Evolutionary conservation across 2,888 invertebrate species (phyloP).

Genomic region (Phorcus lineatus): DNA sequence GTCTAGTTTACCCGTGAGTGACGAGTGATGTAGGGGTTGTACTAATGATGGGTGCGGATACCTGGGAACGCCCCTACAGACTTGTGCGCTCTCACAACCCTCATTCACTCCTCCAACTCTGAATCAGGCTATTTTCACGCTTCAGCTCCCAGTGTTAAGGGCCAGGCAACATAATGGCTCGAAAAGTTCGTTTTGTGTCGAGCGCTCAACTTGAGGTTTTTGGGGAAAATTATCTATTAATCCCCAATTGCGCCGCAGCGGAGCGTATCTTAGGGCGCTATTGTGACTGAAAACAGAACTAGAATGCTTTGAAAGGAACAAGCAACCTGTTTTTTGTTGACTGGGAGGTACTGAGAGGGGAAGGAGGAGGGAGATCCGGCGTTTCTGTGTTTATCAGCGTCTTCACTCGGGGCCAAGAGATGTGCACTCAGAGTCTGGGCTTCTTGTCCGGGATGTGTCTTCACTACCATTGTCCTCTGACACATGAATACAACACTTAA

Average conservation of each 20-base stretch:
- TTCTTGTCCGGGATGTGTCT: background rate
- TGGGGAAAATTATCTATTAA: constrained; percentile 10
- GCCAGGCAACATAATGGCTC: background rate
- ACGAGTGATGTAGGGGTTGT: no score
- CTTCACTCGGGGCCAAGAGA: background rate
- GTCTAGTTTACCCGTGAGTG: no score
- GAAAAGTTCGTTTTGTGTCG: constrained; percentile 3
- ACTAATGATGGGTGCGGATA: background rate
- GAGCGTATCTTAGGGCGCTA: background rate
- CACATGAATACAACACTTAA: no score
- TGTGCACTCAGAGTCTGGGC: background rate
- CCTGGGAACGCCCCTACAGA: background rate
- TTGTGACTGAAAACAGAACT: constrained; percentile 1
- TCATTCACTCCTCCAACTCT: background rate
- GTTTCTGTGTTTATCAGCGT: background rate
- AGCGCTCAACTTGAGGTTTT: constrained; percentile 11
- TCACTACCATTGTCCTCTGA: no score
- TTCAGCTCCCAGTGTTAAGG: background rate
- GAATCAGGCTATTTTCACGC: constrained; percentile 8
- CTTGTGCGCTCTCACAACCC: background rate
- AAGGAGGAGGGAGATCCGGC: background rate
- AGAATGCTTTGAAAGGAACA: background rate
- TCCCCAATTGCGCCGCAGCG: constrained; percentile 7
- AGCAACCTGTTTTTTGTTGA: background rate
- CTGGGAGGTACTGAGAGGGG: background rate